Conservation (phyloP, 2,797 vertebrate genomes). For the Nannoperca obscura region DNA sequence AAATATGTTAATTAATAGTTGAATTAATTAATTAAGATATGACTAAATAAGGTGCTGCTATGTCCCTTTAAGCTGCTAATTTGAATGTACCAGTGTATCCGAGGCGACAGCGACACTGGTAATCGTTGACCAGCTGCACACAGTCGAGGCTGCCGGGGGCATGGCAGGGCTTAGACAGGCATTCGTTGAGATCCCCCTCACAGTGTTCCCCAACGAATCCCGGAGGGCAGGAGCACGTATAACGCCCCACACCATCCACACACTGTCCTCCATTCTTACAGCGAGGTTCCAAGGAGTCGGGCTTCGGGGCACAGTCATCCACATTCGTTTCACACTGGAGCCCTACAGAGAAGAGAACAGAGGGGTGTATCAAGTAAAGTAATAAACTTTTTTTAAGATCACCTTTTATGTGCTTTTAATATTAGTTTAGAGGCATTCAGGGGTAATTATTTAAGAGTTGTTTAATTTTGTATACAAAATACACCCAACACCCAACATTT, state of each 20-base stretch:
- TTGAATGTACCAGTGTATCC: conserved; percentile 89
- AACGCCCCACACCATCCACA: conserved; percentile 90
- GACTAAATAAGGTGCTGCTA: neutral
- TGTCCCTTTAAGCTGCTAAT: neutral
- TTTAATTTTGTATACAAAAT: neutral
- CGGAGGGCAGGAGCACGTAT: conserved; percentile 88
- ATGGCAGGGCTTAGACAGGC: conserved; percentile 89
- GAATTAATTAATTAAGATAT: neutral
- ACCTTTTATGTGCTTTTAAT: neutral
- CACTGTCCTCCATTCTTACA: conserved; percentile 88
- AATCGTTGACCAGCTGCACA: conserved; percentile 90
- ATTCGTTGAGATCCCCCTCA: conserved; percentile 94
- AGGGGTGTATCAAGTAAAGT: neutral
- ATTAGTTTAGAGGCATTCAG: neutral
- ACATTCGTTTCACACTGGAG: conserved; percentile 82
- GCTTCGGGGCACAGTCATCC: conserved; percentile 85
- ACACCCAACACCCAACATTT: neutral
- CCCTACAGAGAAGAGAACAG: conserved; percentile 66
- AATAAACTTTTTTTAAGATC: neutral
- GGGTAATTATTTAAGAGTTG: neutral
- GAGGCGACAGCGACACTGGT: conserved; percentile 90
- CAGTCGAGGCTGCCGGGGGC: conserved; percentile 91
- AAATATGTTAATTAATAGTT: conserved; percentile 2
- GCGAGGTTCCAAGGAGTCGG: conserved; percentile 71
- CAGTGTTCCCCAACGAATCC: conserved; percentile 93